Evolutionary conservation across 2,113 vertebrate genomes (phyloP), one percentile per base, ranked within the genome.

Genomic region (Pygathrix nemaeus): DNA sequence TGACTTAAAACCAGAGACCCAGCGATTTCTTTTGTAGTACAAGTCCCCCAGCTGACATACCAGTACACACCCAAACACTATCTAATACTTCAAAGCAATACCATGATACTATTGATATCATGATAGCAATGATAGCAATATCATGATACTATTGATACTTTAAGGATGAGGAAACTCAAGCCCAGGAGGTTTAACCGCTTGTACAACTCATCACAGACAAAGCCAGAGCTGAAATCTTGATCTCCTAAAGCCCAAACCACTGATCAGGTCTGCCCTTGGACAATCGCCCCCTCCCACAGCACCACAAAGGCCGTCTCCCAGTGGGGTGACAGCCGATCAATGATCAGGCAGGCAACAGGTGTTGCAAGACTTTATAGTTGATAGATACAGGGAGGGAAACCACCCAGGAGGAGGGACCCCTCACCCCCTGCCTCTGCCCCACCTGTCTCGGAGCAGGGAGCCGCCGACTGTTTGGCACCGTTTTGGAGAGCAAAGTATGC

Each of bases 401-500:
- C 72, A n/a, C 25, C 61, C 10, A 5, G 16, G 17, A 50, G 43
- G 38, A 30, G 21, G 3, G 4, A 48, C n/a, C 5, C 43, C 45
- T 81, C 38, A 30, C 12, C 14, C 75, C 27, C 43, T 21, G 35
- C 70, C 48, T 92, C 73, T 76, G 21, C n/a, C 32, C 57, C 43
- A 20, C 61, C 57, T 17, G 0, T 79, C 95, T 64, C 5, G 48
- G 80, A 88, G 48, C 88, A 99, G 99, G 99, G 50, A 99, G 99
- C 92, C 97, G 99, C 27, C 97, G 98, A 11, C 82, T 98, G 48
- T 99, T 99, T 83, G 99, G 99, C 0, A 93, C 98, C 27, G 92
- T 99, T 89, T 79, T 99, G 97, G 99, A 99, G 98, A 98, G 90
- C 21, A 98, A 97, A 2, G 97, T 99, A 7, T 99, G 99, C 93